These are phyloP conservation scores for Aurelia sp. DNA, from an alignment of 30 jellyfish, hydroid and myxozoan genomes.

Conservation along the genomic window DNA sequence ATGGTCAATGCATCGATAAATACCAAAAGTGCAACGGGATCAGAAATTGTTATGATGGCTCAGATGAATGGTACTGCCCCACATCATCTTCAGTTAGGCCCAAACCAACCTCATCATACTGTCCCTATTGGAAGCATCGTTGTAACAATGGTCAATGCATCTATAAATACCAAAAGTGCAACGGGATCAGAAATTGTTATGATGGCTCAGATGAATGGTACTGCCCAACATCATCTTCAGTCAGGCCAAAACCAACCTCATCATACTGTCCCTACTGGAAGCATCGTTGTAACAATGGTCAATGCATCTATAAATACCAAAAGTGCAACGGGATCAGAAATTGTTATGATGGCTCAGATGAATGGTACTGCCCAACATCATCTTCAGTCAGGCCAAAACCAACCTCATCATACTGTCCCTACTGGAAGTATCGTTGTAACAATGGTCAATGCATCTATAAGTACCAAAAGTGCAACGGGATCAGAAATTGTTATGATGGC, in stretches of 20 bases:
- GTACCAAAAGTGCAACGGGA: constrained; percentile 14
- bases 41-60: constrained; percentile 18
- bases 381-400: neutral
- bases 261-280: constrained; percentile 49
- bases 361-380: constrained; percentile 11
- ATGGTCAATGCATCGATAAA: constrained; percentile 17
- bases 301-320: constrained; percentile 7
- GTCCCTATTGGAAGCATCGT: constrained; percentile 32
- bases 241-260: constrained; percentile 24
- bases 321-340: neutral
- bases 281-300: constrained; percentile 1
- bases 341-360: constrained; percentile 41
- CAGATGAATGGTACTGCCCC: constrained; percentile 18
- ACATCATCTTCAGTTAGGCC: neutral
- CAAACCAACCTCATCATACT: constrained; percentile 31
- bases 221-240: constrained; percentile 5
- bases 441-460: constrained; percentile 37
- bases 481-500: constrained; percentile 17
- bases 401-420: constrained; percentile 39
- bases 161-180: constrained; percentile 4
- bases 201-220: constrained; percentile 34
- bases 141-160: constrained; percentile 28
- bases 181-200: constrained; percentile 20
- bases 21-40: constrained; percentile 11
- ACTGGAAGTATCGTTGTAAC: constrained; percentile 24